phyloP scores from a whole-genome alignment of 2,113 vertebrate species.

The Mormoops blainvillei region DNA sequence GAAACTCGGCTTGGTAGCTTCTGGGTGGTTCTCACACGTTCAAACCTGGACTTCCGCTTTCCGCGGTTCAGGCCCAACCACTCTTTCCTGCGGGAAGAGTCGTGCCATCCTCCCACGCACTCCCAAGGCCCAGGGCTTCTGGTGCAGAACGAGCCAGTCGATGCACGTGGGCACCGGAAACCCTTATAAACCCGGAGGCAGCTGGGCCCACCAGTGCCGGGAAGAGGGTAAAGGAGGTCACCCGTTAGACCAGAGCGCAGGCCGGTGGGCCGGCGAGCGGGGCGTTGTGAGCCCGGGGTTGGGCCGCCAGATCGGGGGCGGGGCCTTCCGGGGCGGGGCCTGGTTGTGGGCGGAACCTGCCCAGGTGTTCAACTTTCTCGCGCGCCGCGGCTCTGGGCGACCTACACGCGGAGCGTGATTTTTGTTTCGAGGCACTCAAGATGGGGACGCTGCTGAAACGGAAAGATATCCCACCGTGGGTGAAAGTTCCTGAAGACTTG shows the following conservation, averaged over 20 bases:
- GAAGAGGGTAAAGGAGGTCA: background rate
- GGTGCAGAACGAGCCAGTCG: background rate
- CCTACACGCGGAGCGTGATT: fast-evolving
- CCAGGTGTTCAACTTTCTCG: background rate
- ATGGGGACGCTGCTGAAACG: background rate
- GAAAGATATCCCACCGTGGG: conserved; percentile 33
- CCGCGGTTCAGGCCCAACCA: background rate
- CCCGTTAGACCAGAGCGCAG: fast-evolving
- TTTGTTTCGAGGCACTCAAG: background rate
- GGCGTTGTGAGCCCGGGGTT: fast-evolving
- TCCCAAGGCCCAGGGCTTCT: background rate
- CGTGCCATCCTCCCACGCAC: background rate
- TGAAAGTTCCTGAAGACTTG: conserved; percentile 31
- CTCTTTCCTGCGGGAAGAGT: background rate
- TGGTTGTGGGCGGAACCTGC: background rate
- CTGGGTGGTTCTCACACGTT: background rate
- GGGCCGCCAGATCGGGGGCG: background rate
- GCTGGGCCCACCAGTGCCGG: fast-evolving
- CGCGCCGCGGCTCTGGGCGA: fast-evolving
- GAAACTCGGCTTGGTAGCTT: background rate
- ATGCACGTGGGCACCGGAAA: background rate
- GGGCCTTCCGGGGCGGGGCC: background rate
- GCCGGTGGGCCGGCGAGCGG: fast-evolving
- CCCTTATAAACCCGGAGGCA: background rate
- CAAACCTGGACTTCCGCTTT: background rate